Base-by-base conservation (phyloP, 2,888 invertebrate species). In the Celastrina argiolus region DNA sequence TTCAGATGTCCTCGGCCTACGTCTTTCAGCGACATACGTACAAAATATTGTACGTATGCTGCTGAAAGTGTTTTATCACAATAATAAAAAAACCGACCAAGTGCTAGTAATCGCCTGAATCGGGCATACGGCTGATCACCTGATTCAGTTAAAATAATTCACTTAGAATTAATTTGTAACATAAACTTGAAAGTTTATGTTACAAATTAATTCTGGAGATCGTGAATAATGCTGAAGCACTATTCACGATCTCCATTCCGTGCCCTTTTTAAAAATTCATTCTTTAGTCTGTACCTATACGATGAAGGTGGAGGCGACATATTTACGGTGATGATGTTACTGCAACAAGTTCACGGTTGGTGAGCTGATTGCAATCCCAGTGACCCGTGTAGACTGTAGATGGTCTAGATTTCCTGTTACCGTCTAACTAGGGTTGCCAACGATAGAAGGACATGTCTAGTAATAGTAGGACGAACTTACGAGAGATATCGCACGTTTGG, bases 351-450 rank as follows among this genome's bases (percentile, higher is more conserved):
- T 79, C 74, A 76, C 78, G 78, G 79, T 80, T 70, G 74, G 76
- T 80, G 78, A 76, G 76, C 81, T 72, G 74, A 80, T 78, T 80
- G 75, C 75, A 74, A 74, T 77, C 74, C 75, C 81, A 82, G 74
- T 84, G 81, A 83, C 79, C 83, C 81, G 81, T 85, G 79, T 74
- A 82, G 79, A 81, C 83, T 85, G 79, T 74, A 82, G 79, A 81
- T 83, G 85, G 80, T 82, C 83, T 82, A 83, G 82, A 83, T 84
- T 84, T 84, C 81, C 82, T 81, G 82, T 78, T 78, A 78, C 78
- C 77, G 75, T 74, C 64, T 73, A 76, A 77, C 75, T 73, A 73
- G 76, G 51, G 51, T 14, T 51, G 51, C 51, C 22, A 26, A 12
- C 51, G 22, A 51, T 26, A 3, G 5, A 26, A 5, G 5, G 5